Evolutionary conservation across 37 sponge, comb jelly and placozoan species (phyloP).

Genomic region (Petrosia ficiformis): DNA sequence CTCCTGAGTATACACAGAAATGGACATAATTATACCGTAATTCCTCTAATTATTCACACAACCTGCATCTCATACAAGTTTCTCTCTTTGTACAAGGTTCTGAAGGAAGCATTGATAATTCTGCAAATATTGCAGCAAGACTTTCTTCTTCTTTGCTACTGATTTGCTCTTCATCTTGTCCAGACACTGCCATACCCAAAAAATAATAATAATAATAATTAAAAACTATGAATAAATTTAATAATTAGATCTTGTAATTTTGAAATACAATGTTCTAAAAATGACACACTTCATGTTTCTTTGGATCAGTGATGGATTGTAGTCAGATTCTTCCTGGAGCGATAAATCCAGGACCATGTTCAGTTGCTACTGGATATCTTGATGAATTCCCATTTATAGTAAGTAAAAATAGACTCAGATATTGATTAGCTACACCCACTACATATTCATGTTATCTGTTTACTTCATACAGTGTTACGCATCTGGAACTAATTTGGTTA

Average conservation of each 20-base stretch:
- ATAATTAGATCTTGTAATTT: not conserved
- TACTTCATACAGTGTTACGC: slow-evolving; percentile 72
- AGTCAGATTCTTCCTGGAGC: slow-evolving; percentile 82
- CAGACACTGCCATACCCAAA: not conserved
- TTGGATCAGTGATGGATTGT: slow-evolving; percentile 47
- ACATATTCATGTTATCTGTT: not conserved
- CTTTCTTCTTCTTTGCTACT: not conserved
- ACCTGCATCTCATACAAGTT: slow-evolving; percentile 45
- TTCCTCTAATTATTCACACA: not conserved
- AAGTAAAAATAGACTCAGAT: not conserved
- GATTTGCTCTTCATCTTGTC: not conserved
- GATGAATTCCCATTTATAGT: slow-evolving; percentile 67
- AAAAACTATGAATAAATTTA: not conserved
- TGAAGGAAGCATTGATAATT: slow-evolving; percentile 16
- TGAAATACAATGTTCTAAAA: too few relatives aligned
- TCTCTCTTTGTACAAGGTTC: slow-evolving; percentile 28
- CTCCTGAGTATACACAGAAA: slow-evolving; percentile 61
- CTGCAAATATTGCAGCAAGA: not conserved
- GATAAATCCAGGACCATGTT: slow-evolving; percentile 63
- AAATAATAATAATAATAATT: too few relatives aligned
- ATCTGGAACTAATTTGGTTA: slow-evolving; percentile 68
- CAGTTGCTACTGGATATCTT: slow-evolving; percentile 55
- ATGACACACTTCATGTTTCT: too few relatives aligned
- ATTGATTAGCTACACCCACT: not conserved
- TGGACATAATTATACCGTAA: not conserved